These are phyloP conservation scores for Nipponacmea schrenckii DNA, from an alignment of 2,888 invertebrate species.

Conservation along the genomic window DNA sequence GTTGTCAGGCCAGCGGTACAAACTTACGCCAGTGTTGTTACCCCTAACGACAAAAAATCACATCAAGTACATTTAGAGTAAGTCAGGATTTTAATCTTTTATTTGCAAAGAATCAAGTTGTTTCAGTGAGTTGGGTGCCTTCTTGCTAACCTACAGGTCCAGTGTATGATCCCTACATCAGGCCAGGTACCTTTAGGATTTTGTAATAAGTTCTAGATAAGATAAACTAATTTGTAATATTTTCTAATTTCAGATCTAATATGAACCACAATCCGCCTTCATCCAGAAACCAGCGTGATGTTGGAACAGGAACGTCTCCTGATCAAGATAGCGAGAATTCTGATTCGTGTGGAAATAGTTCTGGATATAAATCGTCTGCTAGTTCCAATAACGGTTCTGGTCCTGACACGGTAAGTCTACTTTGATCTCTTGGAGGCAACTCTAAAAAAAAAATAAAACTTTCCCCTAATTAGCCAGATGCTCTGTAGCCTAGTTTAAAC, in stretches of 20 bases:
- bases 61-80: slow-evolving; percentile 2
- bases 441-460: background rate
- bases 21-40: slow-evolving; percentile 51
- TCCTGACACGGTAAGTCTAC: slow-evolving; percentile 54
- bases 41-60: slow-evolving; percentile 9
- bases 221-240: too few species aligned
- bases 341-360: slow-evolving; percentile 52
- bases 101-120: too few species aligned
- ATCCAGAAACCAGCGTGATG: background rate
- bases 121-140: too few species aligned
- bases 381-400: slow-evolving; percentile 47
- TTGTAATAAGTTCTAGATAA: too few species aligned
- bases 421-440: slow-evolving; percentile 16
- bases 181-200: too few species aligned
- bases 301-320: slow-evolving; percentile 6
- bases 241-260: background rate
- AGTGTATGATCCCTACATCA: too few species aligned
- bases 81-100: background rate
- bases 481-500: background rate
- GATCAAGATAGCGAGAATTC: slow-evolving; percentile 52
- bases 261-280: background rate
- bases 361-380: slow-evolving; percentile 53
- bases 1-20: slow-evolving; percentile 16
- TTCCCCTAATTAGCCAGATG: background rate
- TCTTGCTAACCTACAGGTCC: too few species aligned